Percentiles rank a stretch among this genome's conserved stretches.
Conservation (phyloP, 2,113 vertebrate species). For the Thymallus thymallus region DNA sequence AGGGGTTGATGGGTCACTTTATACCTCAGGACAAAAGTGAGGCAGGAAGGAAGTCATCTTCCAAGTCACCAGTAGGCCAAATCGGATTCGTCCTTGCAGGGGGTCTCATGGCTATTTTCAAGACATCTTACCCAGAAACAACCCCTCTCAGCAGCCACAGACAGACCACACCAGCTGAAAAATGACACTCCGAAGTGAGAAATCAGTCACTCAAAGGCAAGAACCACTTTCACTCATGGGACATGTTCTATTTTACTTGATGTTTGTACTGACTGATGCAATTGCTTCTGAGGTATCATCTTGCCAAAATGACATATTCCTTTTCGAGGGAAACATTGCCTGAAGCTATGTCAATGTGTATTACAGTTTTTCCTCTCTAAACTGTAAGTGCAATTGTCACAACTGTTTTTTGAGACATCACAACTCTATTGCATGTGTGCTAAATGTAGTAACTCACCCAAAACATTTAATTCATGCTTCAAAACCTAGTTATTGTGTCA, state of each 20-base stretch:
- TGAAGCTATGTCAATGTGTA: no score
- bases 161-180: constrained; percentile 3
- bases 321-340: no score
- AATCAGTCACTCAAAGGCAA: constrained; percentile 36
- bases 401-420: no score
- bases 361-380: no score
- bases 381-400: no score
- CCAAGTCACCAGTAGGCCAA: neutral
- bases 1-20: neutral
- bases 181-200: constrained; percentile 14
- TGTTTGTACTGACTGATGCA: neutral
- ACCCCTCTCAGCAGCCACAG: constrained; percentile 6
- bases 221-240: constrained; percentile 32
- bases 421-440: no score
- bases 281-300: neutral
- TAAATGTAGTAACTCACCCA: no score
- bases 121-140: neutral
- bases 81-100: constrained; percentile 20
- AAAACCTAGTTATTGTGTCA: no score
- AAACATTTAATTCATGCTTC: no score
- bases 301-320: neutral
- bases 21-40: neutral
- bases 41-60: neutral
- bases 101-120: constrained; percentile 24
- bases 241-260: constrained; percentile 26